These are phyloP conservation scores for Nematolebias whitei DNA, from an alignment of 2,113 vertebrate species.

Conservation along the genomic window DNA sequence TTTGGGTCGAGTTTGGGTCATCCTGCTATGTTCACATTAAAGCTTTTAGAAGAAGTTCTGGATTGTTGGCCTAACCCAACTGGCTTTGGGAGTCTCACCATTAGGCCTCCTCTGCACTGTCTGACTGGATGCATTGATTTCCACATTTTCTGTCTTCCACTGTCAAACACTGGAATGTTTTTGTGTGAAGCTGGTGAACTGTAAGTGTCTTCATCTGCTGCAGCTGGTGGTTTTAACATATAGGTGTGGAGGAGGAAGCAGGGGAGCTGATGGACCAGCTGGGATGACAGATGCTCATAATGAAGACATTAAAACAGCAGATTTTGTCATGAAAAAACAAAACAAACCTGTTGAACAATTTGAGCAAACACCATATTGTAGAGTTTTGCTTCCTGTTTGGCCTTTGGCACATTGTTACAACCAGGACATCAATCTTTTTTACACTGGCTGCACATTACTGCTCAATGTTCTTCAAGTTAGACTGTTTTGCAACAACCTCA, in stretches of 20 bases:
- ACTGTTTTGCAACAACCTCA: no score
- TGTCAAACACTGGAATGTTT: neutral
- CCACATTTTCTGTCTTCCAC: neutral
- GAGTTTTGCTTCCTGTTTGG: neutral
- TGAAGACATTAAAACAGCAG: neutral
- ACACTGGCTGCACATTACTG: neutral
- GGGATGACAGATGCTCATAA: neutral
- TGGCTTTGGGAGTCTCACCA: neutral
- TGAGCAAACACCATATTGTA: neutral
- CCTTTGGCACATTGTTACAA: neutral
- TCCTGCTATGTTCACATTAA: slow-evolving; percentile 25
- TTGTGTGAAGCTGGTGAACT: neutral
- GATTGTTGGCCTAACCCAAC: neutral
- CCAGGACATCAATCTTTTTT: neutral
- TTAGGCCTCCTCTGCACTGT: neutral
- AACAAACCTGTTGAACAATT: neutral
- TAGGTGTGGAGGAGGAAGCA: neutral
- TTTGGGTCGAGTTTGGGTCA: slow-evolving; percentile 28
- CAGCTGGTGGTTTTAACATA: neutral
- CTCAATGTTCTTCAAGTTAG: no score
- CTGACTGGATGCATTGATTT: neutral
- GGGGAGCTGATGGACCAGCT: neutral
- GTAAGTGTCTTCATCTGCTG: neutral
- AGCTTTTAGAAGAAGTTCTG: slow-evolving; percentile 5
- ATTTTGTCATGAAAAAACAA: neutral